Conservation (phyloP, 2,113 vertebrate genomes). For the Arizona elegans region DNA sequence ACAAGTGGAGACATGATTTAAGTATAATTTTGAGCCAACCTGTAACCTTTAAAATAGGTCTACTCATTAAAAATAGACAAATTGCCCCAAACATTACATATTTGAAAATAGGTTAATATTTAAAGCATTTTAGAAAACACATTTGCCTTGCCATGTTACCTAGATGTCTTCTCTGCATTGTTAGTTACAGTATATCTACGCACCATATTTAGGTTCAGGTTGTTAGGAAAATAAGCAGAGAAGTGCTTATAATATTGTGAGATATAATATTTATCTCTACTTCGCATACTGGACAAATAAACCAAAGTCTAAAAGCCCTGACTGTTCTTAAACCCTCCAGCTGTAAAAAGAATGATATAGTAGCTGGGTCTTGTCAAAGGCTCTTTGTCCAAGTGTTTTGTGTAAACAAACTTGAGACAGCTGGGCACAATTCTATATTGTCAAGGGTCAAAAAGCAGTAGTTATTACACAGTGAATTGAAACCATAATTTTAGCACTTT, state of each 20-base stretch:
- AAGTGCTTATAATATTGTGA: not conserved
- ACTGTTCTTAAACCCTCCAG: not conserved
- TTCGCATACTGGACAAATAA: not conserved
- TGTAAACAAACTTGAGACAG: not conserved
- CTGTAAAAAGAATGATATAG: not conserved
- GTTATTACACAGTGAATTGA: not conserved
- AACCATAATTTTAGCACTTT: not conserved
- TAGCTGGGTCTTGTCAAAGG: not conserved
- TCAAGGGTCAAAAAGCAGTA: not conserved
- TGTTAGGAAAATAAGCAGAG: not conserved
- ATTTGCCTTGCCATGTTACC: not conserved
- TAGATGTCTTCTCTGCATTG: not conserved
- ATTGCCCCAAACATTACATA: not conserved
- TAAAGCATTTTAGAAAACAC: not conserved
- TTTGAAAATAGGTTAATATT: not conserved
- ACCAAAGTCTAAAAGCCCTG: not conserved
- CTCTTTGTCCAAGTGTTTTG: not conserved
- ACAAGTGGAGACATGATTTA: not conserved
- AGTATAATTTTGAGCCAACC: not conserved
- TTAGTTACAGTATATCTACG: not conserved
- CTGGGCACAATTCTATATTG: not conserved
- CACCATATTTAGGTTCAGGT: not conserved
- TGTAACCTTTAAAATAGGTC: not conserved
- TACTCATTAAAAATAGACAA: not conserved
- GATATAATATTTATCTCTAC: not conserved